Percentiles rank a stretch among this genome's conserved stretches.
phyloP scores from a whole-genome alignment of 2,888 invertebrate species.

The Luffia ferchaultella region DNA sequence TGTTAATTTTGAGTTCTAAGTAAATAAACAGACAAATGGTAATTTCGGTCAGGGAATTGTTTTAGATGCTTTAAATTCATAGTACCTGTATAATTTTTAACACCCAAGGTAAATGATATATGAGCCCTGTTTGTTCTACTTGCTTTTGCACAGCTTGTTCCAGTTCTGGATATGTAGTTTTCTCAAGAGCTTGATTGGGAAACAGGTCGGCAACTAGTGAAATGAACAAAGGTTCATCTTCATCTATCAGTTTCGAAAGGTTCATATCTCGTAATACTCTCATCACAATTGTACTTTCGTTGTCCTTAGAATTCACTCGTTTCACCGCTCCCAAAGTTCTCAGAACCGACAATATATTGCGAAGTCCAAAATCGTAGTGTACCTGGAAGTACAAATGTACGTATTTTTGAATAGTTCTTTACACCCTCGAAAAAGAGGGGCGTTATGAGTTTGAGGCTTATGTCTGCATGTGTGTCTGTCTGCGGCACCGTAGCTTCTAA shows the following conservation, averaged over 20 bases:
- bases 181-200: slow-evolving; percentile 79
- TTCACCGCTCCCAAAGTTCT: slow-evolving; percentile 93
- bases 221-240: slow-evolving; percentile 97
- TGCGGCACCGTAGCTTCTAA: no score
- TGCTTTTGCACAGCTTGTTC: slow-evolving; percentile 88
- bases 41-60: no score
- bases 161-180: slow-evolving; percentile 83
- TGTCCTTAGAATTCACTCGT: slow-evolving; percentile 88
- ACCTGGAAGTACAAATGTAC: slow-evolving; percentile 63
- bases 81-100: slow-evolving; percentile 88
- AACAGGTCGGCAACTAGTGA: slow-evolving; percentile 95
- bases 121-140: slow-evolving; percentile 79
- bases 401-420: no score
- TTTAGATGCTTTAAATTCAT: slow-evolving; percentile 1
- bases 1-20: no score
- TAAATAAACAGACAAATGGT: no score
- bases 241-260: slow-evolving; percentile 94
- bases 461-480: no score
- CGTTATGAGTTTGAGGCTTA: no score
- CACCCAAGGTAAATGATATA: slow-evolving; percentile 95
- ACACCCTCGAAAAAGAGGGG: no score
- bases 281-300: slow-evolving; percentile 97
- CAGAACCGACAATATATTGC: slow-evolving; percentile 94
- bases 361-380: slow-evolving; percentile 95
- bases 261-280: slow-evolving; percentile 97